Base-by-base conservation (phyloP, 2,113 vertebrate species). In the Microcebus ravelobensis region DNA sequence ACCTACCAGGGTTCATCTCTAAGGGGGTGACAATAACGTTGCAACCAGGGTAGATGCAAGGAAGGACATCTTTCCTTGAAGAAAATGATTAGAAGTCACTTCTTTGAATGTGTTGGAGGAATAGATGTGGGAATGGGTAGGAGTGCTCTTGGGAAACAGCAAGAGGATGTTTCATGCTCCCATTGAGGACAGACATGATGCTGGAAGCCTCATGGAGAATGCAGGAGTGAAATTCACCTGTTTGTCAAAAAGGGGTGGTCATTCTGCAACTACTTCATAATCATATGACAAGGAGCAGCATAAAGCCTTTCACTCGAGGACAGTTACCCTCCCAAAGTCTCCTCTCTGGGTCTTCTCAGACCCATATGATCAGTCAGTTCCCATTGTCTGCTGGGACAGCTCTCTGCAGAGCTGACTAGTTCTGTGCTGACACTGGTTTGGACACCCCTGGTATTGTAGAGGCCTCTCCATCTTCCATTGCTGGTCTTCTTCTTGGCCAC, bases 31-130 rank as follows among this genome's bases (percentile, higher is more conserved):
- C 36, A 82, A 20, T 76, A 55, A 55, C 6, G 48, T 71, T 87
- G 39, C 45, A 31, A 9, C 84, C 77, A 90, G 70, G 36, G 34
- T 14, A 65, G 5, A 65, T 61, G 36, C n/a, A 74, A 92, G 87
- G 83, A 85, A 84, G 55, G 48, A 42, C 36, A 65, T 92, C 68
- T 86, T 79, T 18, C 50, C 57, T 83, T 80, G 92, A 90, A 95
- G 83, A 83, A 87, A 93, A 87, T 68, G 20, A n/a, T 79, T 82
- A 59, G 87, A 94, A 80, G 39, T 73, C 61, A 84, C 68, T 45
- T 8, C 25, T 80, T 89, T 73, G 68, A 48, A 95, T 74, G 15
- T 42, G 27, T 42, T 89, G 65, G 36, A 91, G 74, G 8, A 82
- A 81, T 36, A n/a, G 29, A 74, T 45, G n/a, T 83, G 42, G 39